A percentile compares a stretch with the other conserved stretches of the same genome.
Conservation (phyloP, 2,113 vertebrate genomes). For the Castor canadensis region DNA sequence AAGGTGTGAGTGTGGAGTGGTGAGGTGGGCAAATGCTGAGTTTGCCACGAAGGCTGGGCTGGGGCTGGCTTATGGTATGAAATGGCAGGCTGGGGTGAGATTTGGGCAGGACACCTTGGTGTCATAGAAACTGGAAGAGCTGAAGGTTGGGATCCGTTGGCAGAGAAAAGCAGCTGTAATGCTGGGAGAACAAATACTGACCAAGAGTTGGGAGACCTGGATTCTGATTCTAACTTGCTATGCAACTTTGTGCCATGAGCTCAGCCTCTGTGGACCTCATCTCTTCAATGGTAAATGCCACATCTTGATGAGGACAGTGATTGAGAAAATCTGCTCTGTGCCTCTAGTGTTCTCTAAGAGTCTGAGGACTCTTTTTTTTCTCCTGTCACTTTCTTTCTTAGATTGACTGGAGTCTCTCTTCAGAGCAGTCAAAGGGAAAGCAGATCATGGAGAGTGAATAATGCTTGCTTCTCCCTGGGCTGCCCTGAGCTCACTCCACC, state of each 20-base stretch:
- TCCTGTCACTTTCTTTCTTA: not conserved
- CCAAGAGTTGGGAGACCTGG: not conserved
- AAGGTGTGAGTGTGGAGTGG: not conserved
- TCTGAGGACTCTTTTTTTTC: not conserved
- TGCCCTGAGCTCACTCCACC: accelerated
- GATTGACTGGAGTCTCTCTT: not conserved
- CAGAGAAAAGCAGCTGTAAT: not conserved
- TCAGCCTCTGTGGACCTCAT: not conserved
- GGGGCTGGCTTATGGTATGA: not conserved
- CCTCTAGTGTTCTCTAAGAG: not conserved
- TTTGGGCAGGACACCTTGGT: not conserved
- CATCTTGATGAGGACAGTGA: not conserved
- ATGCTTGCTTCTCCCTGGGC: not conserved
- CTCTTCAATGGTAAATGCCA: not conserved
- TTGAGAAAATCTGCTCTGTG: not conserved
- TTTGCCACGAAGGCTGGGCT: not conserved
- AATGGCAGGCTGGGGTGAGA: not conserved
- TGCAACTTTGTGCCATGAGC: not conserved
- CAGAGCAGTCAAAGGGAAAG: not conserved
- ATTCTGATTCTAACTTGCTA: not conserved
- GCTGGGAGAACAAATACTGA: not conserved
- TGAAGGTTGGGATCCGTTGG: not conserved
- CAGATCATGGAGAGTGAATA: accelerated
- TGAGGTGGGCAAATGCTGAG: not conserved
- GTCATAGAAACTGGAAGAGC: not conserved